phyloP scores from a whole-genome alignment of 2,797 vertebrate genomes.

The Macropus fuliginosus region DNA sequence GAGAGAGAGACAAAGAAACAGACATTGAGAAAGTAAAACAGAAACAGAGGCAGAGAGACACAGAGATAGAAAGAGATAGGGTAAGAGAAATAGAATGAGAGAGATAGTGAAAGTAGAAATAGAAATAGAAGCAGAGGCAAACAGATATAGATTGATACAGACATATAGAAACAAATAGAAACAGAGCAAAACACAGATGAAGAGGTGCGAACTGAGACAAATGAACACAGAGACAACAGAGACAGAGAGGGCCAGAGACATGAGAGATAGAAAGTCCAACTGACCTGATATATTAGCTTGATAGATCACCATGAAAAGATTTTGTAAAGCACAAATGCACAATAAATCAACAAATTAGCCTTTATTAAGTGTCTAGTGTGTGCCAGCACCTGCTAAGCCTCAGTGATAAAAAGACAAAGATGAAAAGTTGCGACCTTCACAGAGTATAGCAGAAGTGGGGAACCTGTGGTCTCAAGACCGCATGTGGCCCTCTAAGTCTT shows the following conservation, averaged over 20 bases:
- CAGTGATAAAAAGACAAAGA: neutral
- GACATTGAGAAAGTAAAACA: too few relatives aligned
- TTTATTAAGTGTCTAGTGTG: neutral
- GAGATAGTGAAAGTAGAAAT: neutral
- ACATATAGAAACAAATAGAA: neutral
- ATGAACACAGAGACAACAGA: neutral
- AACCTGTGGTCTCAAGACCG: too few relatives aligned
- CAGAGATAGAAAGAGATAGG: neutral
- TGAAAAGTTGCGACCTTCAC: neutral
- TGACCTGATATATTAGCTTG: neutral
- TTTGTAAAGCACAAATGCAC: neutral
- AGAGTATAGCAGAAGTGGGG: neutral
- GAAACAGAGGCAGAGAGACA: neutral
- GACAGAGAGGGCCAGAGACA: neutral
- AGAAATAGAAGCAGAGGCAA: neutral
- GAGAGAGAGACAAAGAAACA: too few relatives aligned
- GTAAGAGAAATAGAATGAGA: neutral
- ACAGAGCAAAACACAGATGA: neutral
- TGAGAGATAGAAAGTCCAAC: neutral
- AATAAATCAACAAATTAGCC: neutral
- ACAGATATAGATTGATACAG: neutral
- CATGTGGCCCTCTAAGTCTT: too few relatives aligned
- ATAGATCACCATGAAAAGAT: neutral
- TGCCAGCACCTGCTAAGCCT: neutral
- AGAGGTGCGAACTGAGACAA: neutral